These are phyloP conservation scores for Anthopleura sola DNA, from an alignment of 64 coral and sea anemone species.

Conservation along the genomic window DNA sequence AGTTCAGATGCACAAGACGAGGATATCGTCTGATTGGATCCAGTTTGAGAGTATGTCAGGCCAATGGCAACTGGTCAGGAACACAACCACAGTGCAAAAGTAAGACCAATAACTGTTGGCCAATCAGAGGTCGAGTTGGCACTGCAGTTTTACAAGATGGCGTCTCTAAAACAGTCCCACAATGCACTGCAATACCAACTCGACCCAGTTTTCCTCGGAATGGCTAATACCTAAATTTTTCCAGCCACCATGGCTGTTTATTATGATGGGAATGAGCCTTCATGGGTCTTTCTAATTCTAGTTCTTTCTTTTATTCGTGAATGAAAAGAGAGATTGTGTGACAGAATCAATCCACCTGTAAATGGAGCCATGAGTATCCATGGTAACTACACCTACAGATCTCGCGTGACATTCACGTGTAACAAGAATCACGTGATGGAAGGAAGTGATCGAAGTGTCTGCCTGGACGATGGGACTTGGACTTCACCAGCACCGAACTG, in stretches of 20 bases:
- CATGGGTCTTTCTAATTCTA: background rate
- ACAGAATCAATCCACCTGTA: background rate
- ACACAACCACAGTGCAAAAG: constrained; percentile 33
- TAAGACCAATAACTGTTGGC: constrained; percentile 20
- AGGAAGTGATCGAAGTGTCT: constrained; percentile 34
- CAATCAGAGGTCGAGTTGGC: too few species aligned
- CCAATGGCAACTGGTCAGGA: constrained; percentile 60
- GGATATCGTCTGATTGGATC: constrained; percentile 48
- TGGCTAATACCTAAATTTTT: too few species aligned
- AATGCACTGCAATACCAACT: too few species aligned
- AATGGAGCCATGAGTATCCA: background rate
- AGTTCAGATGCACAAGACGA: constrained; percentile 39
- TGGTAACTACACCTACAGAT: background rate
- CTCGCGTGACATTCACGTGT: constrained; percentile 41
- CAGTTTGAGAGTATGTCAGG: constrained; percentile 29
- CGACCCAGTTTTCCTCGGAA: too few species aligned
- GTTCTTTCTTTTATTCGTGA: background rate
- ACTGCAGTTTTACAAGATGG: too few species aligned
- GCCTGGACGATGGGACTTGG: constrained; percentile 53
- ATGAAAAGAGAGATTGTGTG: background rate
- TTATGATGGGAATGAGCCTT: background rate
- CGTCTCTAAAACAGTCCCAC: too few species aligned
- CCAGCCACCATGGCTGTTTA: too few species aligned
- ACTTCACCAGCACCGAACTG: constrained; percentile 35
- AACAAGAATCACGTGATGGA: constrained; percentile 28